Base-by-base conservation (phyloP, 2,797 vertebrate species). In the Leptodactylus fallax region DNA sequence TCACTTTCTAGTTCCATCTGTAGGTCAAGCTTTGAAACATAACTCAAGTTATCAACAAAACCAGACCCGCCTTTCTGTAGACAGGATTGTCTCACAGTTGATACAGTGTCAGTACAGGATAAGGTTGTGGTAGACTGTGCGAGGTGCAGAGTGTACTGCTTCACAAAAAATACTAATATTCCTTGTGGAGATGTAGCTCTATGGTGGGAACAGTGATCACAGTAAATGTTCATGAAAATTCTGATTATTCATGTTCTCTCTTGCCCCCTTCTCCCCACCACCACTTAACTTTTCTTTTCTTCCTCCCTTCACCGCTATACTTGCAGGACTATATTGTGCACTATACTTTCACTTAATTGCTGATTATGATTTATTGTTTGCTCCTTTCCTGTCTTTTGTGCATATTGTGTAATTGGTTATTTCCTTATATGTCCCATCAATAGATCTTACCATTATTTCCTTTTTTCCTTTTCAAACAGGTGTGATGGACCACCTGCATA, bases 401-500 rank as follows among this genome's bases (percentile, higher is more conserved):
- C 36, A 36, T 36, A 36, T 4, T 19, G 7, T 36, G 25, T 27
- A 36, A 36, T 1, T 69, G 65, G 6, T 27, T 36, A 0, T 36
- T 16, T 27, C 23, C 36, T 6, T 69, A 1, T 16, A 36, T 36
- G 11, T 13, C 5, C 9, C 27, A 16, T 25, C 23, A 6, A n/a
- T 51, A 1, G 19, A 21, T 51, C 72, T 51, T 19, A 53, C 21
- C n/a, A 23, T 69, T 25, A 7, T 78, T 14, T 79, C 4, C 9
- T 60, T 53, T 36, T 36, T 14, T 60, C 1, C 17, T 79, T 53
- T 58, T 58, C 25, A 19, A 27, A 45, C 90, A 94, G 94, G 11
- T 81, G 93, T 14, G 93, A 94, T 79, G 94, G 88, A 0, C 94
- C 93, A 2, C 93, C 94, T 0, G 92, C 92, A 0, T 94, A 94